These are phyloP conservation scores for Zele albiditarsus DNA, from an alignment of 2,888 invertebrate species.

Conservation along the genomic window DNA sequence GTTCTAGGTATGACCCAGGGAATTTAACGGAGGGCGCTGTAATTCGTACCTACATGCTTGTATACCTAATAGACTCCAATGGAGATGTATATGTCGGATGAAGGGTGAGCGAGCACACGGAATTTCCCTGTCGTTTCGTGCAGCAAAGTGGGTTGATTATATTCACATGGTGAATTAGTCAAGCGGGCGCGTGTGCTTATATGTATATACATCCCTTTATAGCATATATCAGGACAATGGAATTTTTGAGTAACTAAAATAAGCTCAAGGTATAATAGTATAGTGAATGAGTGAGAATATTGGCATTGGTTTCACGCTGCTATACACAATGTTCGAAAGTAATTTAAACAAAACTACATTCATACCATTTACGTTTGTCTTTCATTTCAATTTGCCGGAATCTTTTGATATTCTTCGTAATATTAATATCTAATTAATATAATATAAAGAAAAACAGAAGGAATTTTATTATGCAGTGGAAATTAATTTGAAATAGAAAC, in stretches of 20 bases:
- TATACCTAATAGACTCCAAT: slow-evolving; percentile 6
- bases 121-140: slow-evolving; percentile 39
- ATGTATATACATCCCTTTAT: neutral
- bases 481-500: neutral
- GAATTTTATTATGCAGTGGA: neutral
- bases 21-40: slow-evolving; percentile 20
- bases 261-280: slow-evolving; percentile 24
- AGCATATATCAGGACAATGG: slow-evolving; percentile 21
- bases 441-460: neutral
- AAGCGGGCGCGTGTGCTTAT: neutral
- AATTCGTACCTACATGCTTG: neutral
- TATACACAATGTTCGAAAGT: neutral
- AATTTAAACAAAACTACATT: neutral
- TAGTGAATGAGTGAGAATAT: neutral
- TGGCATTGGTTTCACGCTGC: no score
- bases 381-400: neutral
- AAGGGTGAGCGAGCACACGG: slow-evolving; percentile 27
- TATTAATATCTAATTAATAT: neutral
- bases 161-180: slow-evolving; percentile 41
- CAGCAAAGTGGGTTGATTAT: slow-evolving; percentile 43
- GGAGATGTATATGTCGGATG: slow-evolving; percentile 16
- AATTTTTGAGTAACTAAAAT: slow-evolving; percentile 28
- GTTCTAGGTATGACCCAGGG: neutral
- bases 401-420: neutral
- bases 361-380: neutral